These are phyloP conservation scores for Cephus spinipes DNA, from an alignment of 2,888 invertebrate genomes.

Conservation along the genomic window DNA sequence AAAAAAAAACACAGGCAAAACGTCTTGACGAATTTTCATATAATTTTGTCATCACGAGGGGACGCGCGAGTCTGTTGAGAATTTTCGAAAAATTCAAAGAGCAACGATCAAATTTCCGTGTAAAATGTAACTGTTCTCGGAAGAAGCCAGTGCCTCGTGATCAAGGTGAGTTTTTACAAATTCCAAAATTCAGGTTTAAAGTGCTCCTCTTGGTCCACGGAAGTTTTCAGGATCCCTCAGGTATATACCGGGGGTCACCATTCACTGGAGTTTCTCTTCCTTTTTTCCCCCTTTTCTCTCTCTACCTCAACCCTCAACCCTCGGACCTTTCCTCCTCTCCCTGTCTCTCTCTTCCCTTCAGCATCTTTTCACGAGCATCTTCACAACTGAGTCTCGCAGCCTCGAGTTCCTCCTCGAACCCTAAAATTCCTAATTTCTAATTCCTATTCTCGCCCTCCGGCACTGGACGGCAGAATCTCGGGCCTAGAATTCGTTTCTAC, in stretches of 20 bases:
- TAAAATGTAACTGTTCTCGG: neutral
- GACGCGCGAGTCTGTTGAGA: no score
- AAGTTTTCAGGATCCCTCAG: neutral
- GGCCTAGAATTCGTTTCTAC: conserved; percentile 10
- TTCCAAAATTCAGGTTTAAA: neutral
- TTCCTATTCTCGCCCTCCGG: conserved; percentile 50
- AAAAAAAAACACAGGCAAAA: no score
- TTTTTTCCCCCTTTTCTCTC: neutral
- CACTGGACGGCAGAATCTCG: neutral
- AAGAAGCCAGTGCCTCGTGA: neutral
- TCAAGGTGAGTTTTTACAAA: conserved; percentile 1
- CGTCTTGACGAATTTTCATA: no score
- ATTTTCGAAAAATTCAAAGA: no score
- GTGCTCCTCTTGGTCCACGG: neutral
- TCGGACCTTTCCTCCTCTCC: neutral
- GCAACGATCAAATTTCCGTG: neutral
- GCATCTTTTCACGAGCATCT: neutral
- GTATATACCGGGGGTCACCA: conserved; percentile 14
- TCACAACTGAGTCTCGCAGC: no score
- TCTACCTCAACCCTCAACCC: neutral
- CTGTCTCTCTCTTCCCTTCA: neutral
- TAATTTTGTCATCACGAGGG: no score
- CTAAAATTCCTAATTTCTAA: conserved; percentile 48
- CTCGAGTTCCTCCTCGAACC: no score
- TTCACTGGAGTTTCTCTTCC: conserved; percentile 4